Conservation (phyloP, 2,113 vertebrate genomes). For the Eptesicus fuscus region DNA sequence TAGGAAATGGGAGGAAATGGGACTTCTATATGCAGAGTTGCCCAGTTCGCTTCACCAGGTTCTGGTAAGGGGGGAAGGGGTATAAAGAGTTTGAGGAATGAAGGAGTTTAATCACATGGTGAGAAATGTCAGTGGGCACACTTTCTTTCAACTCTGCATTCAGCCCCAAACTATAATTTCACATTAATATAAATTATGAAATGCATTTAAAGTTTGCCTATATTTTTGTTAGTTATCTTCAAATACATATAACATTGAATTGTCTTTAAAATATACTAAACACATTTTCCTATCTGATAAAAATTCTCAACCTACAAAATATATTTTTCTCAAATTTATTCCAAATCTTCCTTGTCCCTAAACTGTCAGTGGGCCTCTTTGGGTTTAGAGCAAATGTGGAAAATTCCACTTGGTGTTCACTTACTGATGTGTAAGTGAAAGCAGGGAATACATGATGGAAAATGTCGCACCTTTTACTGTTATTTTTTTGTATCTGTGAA, state of each 20-base stretch:
- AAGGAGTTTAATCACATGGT: background rate
- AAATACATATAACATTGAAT: background rate
- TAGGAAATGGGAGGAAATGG: background rate
- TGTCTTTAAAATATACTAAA: slow-evolving; percentile 20
- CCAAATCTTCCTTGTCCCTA: background rate
- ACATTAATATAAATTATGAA: background rate
- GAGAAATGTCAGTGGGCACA: background rate
- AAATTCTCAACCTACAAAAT: background rate
- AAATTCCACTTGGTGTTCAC: slow-evolving; percentile 50
- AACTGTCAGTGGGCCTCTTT: background rate
- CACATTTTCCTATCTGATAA: background rate
- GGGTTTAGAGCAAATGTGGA: slow-evolving; percentile 17
- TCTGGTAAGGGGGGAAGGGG: background rate
- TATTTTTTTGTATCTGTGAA: slow-evolving; percentile 14
- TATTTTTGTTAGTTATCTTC: background rate
- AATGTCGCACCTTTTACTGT: slow-evolving; percentile 38
- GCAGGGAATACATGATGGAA: background rate
- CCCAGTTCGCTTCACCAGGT: background rate
- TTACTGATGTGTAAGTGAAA: slow-evolving; percentile 27
- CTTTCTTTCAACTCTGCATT: background rate
- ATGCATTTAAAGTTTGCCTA: background rate
- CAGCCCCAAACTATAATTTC: background rate
- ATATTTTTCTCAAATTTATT: background rate
- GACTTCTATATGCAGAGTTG: background rate
- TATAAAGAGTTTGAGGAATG: background rate